Conservation (phyloP, 1,140 invertebrate species). For the Lepidostoma basale region DNA sequence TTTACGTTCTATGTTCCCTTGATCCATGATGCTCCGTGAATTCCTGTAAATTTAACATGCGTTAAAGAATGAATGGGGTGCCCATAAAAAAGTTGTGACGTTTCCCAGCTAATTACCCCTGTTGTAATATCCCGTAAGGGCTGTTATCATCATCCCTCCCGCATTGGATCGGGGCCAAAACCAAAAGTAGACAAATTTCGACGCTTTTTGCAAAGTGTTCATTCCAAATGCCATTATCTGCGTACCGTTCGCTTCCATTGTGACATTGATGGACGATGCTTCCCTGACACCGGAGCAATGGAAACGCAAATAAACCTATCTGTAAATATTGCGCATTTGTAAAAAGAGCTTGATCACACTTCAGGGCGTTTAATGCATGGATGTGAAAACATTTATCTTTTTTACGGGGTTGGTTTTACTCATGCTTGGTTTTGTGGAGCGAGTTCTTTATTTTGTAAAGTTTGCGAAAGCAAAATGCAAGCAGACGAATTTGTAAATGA, state of each 20-base stretch:
- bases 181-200: conserved; percentile 20
- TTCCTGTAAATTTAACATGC: no score
- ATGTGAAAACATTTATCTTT: no score
- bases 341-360: no score
- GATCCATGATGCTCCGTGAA: no score
- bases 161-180: conserved; percentile 17
- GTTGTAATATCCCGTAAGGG: conserved; percentile 17
- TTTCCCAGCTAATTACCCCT: conserved; percentile 11
- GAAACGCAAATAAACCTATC: neutral
- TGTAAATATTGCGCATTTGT: neutral
- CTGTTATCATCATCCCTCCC: conserved; percentile 11
- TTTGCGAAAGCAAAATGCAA: no score
- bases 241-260: conserved; percentile 7
- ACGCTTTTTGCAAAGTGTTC: conserved; percentile 13
- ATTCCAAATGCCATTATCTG: conserved; percentile 16
- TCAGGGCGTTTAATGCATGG: no score
- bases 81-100: conserved; percentile 16
- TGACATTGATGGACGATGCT: conserved; percentile 9
- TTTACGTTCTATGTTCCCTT: no score
- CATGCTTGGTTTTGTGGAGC: no score
- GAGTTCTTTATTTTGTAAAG: no score
- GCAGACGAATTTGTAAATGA: no score
- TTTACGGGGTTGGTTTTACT: no score
- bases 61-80: conserved; percentile 4
- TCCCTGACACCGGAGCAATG: neutral